Conservation (phyloP, 2,113 vertebrate genomes). For the Perca schrenkii region DNA sequence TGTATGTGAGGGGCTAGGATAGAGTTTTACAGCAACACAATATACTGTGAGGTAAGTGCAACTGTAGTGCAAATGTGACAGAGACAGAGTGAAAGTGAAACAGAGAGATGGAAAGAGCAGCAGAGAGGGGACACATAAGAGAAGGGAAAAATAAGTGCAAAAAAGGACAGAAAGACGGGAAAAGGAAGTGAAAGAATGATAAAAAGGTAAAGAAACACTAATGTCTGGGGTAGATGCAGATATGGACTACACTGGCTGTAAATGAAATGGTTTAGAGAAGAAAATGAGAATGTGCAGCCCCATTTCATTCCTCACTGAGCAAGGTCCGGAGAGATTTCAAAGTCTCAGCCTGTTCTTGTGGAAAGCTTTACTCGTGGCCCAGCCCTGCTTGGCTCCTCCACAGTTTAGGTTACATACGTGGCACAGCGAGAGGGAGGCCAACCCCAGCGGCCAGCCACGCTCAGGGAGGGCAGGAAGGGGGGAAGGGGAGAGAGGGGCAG, state of each 20-base stretch:
- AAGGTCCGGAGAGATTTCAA: slow-evolving; percentile 42
- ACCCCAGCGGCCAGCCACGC: slow-evolving; percentile 45
- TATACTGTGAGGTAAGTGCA: slow-evolving; percentile 28
- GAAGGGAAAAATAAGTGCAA: not conserved
- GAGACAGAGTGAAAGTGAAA: slow-evolving; percentile 35
- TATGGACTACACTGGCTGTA: slow-evolving; percentile 7
- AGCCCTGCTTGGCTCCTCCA: slow-evolving; percentile 46
- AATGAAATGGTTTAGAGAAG: slow-evolving; percentile 11
- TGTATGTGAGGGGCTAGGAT: slow-evolving; percentile 52
- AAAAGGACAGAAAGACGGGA: not conserved
- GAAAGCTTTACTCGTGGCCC: slow-evolving; percentile 57
- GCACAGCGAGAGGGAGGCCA: slow-evolving; percentile 55
- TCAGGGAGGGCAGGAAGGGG: not conserved
- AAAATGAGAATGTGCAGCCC: slow-evolving; percentile 32
- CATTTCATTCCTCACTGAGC: slow-evolving; percentile 51
- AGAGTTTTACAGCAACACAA: slow-evolving; percentile 57
- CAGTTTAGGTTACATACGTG: slow-evolving; percentile 74
- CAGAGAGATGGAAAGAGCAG: slow-evolving; percentile 1
- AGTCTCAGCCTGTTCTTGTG: slow-evolving; percentile 40
- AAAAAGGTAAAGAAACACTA: not conserved
- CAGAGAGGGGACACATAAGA: not conserved
- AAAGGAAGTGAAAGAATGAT: not conserved
- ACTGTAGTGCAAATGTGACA: slow-evolving; percentile 10
- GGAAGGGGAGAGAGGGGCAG: not conserved
- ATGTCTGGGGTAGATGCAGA: slow-evolving; percentile 22